Percentiles rank a stretch among this genome's conserved stretches.
Evolutionary conservation across 2,797 vertebrate genomes (phyloP).

Genomic region (Siniperca obscura): DNA sequence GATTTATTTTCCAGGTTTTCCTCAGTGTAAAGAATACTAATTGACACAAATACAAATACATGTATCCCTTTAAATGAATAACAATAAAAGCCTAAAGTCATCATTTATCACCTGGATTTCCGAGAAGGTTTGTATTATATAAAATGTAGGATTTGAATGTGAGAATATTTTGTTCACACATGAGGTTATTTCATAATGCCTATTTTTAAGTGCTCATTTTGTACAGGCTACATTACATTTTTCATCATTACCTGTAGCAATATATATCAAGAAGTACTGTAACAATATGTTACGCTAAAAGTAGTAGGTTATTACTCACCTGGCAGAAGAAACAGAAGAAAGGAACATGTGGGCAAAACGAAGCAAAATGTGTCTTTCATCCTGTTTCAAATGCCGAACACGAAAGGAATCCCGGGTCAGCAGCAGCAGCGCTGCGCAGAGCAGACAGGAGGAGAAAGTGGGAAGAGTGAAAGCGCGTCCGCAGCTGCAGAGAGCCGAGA

Average conservation of each 20-base stretch:
- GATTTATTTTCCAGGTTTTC: neutral
- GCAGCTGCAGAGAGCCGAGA: conserved; percentile 34
- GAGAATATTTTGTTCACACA: neutral
- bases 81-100: neutral
- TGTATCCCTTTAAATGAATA: neutral
- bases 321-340: conserved; percentile 67
- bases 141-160: neutral
- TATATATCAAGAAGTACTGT: conserved; percentile 75
- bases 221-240: neutral
- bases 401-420: conserved; percentile 54
- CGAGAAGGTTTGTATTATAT: neutral
- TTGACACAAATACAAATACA: neutral
- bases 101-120: neutral
- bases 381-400: conserved; percentile 53
- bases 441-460: conserved; percentile 63
- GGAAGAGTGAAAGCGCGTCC: conserved; percentile 45
- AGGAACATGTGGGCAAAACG: conserved; percentile 47
- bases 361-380: conserved; percentile 70
- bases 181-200: neutral
- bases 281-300: neutral
- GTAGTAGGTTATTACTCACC: conserved; percentile 73
- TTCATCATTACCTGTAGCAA: neutral
- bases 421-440: conserved; percentile 33
- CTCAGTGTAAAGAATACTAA: neutral
- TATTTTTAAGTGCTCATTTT: neutral